Conservation (phyloP, 2,113 vertebrate species). For the Diadophis punctatus region DNA sequence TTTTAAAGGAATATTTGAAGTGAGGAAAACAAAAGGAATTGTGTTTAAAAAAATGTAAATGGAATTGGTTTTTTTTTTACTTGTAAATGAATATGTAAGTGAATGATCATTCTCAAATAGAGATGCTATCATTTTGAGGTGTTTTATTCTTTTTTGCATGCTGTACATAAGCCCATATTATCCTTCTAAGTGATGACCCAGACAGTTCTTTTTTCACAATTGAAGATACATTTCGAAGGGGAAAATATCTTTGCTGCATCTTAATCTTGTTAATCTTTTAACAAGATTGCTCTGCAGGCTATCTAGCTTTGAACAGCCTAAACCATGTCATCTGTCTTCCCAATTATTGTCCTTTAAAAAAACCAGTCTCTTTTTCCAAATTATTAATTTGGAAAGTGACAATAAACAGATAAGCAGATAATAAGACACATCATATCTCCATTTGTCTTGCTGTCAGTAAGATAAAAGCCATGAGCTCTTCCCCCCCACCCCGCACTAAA, state of each 20-base stretch:
- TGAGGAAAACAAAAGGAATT: not conserved
- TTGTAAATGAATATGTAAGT: not conserved
- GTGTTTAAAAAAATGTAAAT: too few species aligned
- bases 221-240: not conserved
- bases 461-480: not conserved
- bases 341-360: not conserved
- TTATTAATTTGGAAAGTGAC: not conserved
- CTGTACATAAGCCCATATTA: not conserved
- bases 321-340: not conserved
- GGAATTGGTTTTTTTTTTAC: not conserved
- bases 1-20: not conserved
- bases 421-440: not conserved
- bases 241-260: not conserved
- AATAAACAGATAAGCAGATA: not conserved
- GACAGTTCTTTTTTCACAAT: not conserved
- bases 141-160: not conserved
- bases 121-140: not conserved
- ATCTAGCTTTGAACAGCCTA: not conserved
- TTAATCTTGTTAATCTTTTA: not conserved
- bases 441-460: not conserved
- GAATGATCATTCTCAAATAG: not conserved
- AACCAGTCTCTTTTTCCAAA: not conserved
- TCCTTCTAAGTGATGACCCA: not conserved
- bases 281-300: not conserved
- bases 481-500: accelerated